A percentile compares a stretch with the other conserved stretches of the same genome.
phyloP scores from a whole-genome alignment of 2,888 invertebrate genomes.

The Hoplodrina blanda region DNA sequence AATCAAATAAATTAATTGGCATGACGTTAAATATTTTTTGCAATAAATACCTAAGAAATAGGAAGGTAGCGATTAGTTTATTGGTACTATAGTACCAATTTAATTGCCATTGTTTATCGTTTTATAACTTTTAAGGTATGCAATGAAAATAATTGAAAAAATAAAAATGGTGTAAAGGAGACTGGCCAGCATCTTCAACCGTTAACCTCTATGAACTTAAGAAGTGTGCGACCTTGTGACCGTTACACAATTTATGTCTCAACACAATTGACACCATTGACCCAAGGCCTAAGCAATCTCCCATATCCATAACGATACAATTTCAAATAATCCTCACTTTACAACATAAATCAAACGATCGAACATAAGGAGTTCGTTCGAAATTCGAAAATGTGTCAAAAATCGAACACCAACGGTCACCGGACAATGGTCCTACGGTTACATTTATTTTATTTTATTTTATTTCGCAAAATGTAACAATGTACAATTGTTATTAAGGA shows the following conservation, averaged over 20 bases:
- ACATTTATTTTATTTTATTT: constrained; percentile 88
- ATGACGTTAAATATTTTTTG: background rate
- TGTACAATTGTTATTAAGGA: constrained; percentile 88
- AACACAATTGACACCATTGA: constrained; percentile 83
- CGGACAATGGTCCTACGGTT: constrained; percentile 83
- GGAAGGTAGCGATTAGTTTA: no score
- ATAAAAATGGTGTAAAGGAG: background rate
- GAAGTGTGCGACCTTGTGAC: constrained; percentile 86
- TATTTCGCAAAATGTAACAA: constrained; percentile 87
- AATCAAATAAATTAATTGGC: background rate
- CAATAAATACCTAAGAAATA: background rate
- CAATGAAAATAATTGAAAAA: no score
- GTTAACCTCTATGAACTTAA: constrained; percentile 83
- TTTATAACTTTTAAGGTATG: no score
- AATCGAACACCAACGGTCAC: constrained; percentile 83
- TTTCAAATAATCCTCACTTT: constrained; percentile 76
- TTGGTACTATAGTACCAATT: background rate
- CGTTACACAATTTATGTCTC: constrained; percentile 81
- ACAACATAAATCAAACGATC: constrained; percentile 87
- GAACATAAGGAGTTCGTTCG: constrained; percentile 82
- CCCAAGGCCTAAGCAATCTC: constrained; percentile 84
- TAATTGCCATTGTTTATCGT: background rate
- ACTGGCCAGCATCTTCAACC: constrained; percentile 62
- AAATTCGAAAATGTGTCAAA: constrained; percentile 87
- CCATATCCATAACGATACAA: constrained; percentile 75